phyloP scores from a whole-genome alignment of 2,888 invertebrate genomes.

The Conops quadrifasciatus region DNA sequence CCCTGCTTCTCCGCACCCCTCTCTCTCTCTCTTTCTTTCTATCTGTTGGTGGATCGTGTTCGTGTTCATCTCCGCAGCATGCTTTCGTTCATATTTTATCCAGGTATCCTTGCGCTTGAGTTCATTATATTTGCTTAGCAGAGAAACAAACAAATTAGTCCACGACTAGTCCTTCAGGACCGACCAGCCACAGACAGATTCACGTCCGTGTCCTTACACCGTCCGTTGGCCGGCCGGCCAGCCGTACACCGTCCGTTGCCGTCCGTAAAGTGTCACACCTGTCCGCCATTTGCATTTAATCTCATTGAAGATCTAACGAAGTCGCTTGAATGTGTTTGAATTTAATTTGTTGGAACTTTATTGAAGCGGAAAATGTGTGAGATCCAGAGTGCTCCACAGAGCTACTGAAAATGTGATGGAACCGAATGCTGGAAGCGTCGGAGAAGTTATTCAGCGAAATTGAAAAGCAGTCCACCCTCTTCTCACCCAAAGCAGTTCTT shows the following conservation, averaged over 20 bases:
- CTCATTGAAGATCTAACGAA: slow-evolving; percentile 8
- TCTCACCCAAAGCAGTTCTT: too few relatives aligned
- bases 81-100: neutral
- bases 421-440: neutral
- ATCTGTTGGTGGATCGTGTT: too few relatives aligned
- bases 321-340: slow-evolving; percentile 1
- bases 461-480: neutral
- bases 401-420: neutral
- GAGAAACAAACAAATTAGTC: slow-evolving; percentile 29
- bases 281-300: slow-evolving; percentile 10
- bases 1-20: too few relatives aligned
- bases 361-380: neutral
- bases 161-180: slow-evolving; percentile 2
- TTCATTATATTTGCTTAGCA: slow-evolving; percentile 30
- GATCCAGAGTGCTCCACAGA: neutral
- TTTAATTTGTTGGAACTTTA: neutral
- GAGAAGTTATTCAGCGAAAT: neutral
- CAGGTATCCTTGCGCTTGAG: slow-evolving; percentile 21
- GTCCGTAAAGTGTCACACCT: neutral
- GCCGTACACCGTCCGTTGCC: neutral
- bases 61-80: too few relatives aligned
- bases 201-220: neutral
- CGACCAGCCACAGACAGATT: neutral
- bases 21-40: too few relatives aligned
- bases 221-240: neutral